A percentile compares a stretch with the other conserved stretches of the same genome.
phyloP scores from a whole-genome alignment of 2,888 invertebrate species.

The Rhamphomyia laevipes region DNA sequence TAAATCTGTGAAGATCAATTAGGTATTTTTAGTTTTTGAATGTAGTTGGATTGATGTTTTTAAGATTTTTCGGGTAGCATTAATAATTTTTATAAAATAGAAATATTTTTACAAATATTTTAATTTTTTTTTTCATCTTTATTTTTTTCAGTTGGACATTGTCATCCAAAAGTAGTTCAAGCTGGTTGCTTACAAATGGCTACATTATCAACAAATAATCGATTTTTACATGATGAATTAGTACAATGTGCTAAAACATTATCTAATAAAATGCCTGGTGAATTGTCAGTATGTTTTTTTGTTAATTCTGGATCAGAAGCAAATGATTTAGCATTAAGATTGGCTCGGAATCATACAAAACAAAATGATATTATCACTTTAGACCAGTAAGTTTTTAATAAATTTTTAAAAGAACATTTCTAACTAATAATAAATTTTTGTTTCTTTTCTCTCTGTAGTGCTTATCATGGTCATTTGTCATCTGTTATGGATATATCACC shows the following conservation, averaged over 20 bases:
- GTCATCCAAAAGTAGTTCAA: slow-evolving; percentile 86
- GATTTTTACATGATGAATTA: slow-evolving; percentile 92
- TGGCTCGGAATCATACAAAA: slow-evolving; percentile 82
- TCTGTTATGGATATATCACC: slow-evolving; percentile 96
- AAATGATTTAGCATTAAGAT: slow-evolving; percentile 88
- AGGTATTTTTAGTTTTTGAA: no score
- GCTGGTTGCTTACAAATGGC: slow-evolving; percentile 87
- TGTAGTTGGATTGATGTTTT: no score
- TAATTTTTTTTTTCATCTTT: slow-evolving; percentile 6
- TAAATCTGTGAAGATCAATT: no score
- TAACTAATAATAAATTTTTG: slow-evolving; percentile 16
- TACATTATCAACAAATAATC: slow-evolving; percentile 83
- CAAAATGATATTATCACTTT: slow-evolving; percentile 82
- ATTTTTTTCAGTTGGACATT: slow-evolving; percentile 79
- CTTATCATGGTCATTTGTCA: slow-evolving; percentile 96
- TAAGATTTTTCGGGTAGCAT: no score
- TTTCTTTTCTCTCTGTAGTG: slow-evolving; percentile 78
- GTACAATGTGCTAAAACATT: slow-evolving; percentile 81
- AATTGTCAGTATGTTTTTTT: slow-evolving; percentile 85
- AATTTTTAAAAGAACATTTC: not conserved
- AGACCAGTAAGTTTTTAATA: slow-evolving; percentile 87
- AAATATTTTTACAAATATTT: not conserved
- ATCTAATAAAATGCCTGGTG: slow-evolving; percentile 65
- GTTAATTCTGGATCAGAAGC: slow-evolving; percentile 99
- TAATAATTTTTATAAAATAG: not conserved